Evolutionary conservation across 2,888 invertebrate species (phyloP).

Genomic region (Mesoligia furuncula): DNA sequence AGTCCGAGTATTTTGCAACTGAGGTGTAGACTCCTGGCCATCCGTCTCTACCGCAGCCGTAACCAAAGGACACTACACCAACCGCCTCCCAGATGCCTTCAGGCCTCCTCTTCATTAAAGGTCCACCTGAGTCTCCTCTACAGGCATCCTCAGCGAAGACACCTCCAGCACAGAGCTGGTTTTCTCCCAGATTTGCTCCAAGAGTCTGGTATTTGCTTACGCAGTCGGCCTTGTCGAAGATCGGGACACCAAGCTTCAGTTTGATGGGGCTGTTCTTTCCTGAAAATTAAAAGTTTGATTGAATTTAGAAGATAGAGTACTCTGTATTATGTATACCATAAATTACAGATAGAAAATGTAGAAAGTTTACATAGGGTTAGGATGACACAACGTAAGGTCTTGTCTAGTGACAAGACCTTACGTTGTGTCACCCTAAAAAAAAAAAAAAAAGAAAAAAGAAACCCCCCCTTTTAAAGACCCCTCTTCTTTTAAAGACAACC

Average conservation of each 20-base stretch:
- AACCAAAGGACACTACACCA: constrained; percentile 93
- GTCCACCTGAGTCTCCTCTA: constrained; percentile 94
- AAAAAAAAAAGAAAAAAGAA: too few species aligned
- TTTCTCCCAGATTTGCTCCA: constrained; percentile 86
- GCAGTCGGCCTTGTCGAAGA: constrained; percentile 90
- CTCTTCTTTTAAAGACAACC: neutral
- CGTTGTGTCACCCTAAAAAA: too few species aligned
- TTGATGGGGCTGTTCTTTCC: constrained; percentile 90
- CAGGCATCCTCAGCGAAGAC: constrained; percentile 93
- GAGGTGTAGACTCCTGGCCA: constrained; percentile 93
- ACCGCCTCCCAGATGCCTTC: constrained; percentile 90
- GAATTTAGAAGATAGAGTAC: neutral
- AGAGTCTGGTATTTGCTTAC: constrained; percentile 85
- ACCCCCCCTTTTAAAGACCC: too few species aligned
- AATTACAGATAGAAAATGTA: neutral
- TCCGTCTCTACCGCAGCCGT: constrained; percentile 92
- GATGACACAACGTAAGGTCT: too few species aligned
- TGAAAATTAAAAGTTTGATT: constrained; percentile 66
- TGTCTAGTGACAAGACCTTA: too few species aligned
- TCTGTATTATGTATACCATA: neutral
- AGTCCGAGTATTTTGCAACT: constrained; percentile 90
- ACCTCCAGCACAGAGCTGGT: constrained; percentile 94
- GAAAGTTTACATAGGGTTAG: neutral
- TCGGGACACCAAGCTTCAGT: constrained; percentile 91
- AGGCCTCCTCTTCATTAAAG: constrained; percentile 91